Evolutionary conservation across 2,797 vertebrate species (phyloP).

Genomic region (Alcedo atthis): DNA sequence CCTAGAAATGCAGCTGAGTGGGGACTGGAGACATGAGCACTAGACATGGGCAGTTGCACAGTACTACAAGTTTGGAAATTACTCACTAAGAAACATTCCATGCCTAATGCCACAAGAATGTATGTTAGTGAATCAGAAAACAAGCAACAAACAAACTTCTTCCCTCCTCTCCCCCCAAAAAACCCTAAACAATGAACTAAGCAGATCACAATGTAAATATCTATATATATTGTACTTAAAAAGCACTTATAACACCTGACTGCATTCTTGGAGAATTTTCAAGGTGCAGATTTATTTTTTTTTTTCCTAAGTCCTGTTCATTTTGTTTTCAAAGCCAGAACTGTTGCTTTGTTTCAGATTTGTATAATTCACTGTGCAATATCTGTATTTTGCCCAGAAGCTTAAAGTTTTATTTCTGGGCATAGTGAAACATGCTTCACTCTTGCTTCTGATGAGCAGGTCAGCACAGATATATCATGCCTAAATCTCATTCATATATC

Average conservation of each 20-base stretch:
- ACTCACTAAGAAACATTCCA: neutral
- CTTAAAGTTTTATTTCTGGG: neutral
- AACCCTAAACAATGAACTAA: neutral
- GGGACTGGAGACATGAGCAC: neutral
- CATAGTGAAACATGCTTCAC: neutral
- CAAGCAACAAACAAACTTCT: neutral
- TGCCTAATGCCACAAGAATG: neutral
- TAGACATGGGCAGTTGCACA: neutral
- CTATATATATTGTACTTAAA: neutral
- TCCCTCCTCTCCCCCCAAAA: neutral
- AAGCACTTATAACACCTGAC: neutral
- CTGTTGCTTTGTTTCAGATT: neutral
- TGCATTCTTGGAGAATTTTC: neutral
- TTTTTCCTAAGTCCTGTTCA: neutral
- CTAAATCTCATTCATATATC: neutral
- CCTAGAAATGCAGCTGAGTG: neutral
- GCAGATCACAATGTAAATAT: neutral
- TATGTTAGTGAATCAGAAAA: neutral
- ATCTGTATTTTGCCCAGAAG: neutral
- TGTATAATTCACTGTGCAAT: neutral
- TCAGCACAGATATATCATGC: neutral
- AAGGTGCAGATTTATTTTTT: neutral
- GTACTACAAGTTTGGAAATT: neutral
- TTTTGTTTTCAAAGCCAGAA: neutral
- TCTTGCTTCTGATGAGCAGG: neutral